These are phyloP conservation scores for Blomia tropicalis DNA, from an alignment of 2,888 invertebrate species.

Conservation along the genomic window DNA sequence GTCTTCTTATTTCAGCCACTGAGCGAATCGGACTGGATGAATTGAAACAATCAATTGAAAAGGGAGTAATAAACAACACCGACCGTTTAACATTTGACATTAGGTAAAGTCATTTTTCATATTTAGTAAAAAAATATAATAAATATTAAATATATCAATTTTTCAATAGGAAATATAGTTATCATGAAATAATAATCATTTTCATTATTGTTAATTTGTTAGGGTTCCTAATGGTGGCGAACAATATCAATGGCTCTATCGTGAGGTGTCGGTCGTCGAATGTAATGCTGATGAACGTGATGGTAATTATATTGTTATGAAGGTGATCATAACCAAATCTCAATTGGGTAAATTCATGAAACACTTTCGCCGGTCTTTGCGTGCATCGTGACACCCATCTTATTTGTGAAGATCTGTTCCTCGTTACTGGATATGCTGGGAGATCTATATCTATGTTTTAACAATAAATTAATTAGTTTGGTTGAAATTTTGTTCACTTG, in stretches of 20 bases:
- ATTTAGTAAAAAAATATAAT: background rate
- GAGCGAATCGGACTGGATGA: constrained; percentile 39
- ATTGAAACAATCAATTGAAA: constrained; percentile 39
- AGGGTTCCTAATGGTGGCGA: constrained; percentile 29
- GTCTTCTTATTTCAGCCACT: constrained; percentile 40
- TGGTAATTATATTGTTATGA: constrained; percentile 43
- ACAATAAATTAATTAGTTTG: background rate
- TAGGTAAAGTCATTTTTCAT: constrained; percentile 5
- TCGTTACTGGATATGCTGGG: background rate
- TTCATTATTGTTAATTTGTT: constrained; percentile 5
- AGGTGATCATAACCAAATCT: constrained; percentile 44
- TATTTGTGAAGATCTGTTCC: constrained; percentile 14
- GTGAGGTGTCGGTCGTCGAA: constrained; percentile 46
- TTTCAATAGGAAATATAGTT: no score
- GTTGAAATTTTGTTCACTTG: no score
- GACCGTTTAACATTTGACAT: constrained; percentile 32
- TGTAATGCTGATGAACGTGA: constrained; percentile 41
- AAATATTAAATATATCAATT: background rate
- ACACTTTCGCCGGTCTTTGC: background rate
- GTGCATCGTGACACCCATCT: background rate
- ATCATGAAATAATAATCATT: no score
- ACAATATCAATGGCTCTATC: constrained; percentile 45
- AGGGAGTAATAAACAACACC: constrained; percentile 42
- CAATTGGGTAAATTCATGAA: constrained; percentile 44
- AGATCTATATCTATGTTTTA: background rate